phyloP scores from a whole-genome alignment of 2,113 vertebrate species.

The Chlamydotis undulata region DNA sequence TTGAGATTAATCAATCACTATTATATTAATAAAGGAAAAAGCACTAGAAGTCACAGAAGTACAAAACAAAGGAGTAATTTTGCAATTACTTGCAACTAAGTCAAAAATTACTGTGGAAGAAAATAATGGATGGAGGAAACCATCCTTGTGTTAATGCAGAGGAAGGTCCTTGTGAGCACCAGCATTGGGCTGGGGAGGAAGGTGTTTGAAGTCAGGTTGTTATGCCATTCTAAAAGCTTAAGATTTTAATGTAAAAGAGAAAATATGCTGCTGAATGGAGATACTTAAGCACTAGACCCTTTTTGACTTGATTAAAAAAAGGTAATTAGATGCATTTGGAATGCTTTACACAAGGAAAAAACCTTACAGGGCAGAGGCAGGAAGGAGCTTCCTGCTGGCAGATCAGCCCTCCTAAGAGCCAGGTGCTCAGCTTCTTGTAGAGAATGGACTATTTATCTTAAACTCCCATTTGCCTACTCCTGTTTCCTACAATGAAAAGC shows the following conservation, averaged over 20 bases:
- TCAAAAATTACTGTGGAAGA: background rate
- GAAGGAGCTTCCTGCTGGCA: constrained; percentile 19
- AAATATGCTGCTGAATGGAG: background rate
- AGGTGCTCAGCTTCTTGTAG: background rate
- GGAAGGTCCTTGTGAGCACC: background rate
- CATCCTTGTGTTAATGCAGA: background rate
- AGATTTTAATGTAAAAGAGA: background rate
- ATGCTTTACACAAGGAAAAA: background rate
- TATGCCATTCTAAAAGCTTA: background rate
- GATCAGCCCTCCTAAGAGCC: background rate
- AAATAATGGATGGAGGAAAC: background rate
- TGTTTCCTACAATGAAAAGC: background rate
- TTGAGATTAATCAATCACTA: background rate
- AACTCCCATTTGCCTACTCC: background rate
- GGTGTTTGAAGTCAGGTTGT: background rate
- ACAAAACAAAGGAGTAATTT: background rate
- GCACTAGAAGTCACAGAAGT: background rate
- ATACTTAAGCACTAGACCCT: background rate
- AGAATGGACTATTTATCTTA: background rate
- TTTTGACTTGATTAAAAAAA: constrained; percentile 37
- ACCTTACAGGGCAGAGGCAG: background rate
- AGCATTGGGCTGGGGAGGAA: background rate
- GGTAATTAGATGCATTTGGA: background rate
- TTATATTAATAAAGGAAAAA: background rate
- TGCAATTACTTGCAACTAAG: background rate